phyloP scores from a whole-genome alignment of 1,140 invertebrate species.

The Pseudomyrmex gracilis region DNA sequence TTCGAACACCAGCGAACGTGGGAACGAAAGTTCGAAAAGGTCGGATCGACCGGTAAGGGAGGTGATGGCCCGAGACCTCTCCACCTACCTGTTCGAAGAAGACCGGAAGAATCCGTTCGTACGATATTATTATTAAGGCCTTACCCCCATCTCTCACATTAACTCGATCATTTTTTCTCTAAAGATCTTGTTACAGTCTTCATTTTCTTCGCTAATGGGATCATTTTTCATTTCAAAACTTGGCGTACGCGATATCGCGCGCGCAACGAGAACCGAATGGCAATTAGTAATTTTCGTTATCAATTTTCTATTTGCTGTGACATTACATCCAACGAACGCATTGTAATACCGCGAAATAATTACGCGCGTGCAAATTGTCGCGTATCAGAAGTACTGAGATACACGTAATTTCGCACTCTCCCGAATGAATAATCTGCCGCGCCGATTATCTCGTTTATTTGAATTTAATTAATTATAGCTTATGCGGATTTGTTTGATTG shows the following conservation, averaged over 20 bases:
- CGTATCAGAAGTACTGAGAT: slow-evolving; percentile 56
- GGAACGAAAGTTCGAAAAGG: slow-evolving; percentile 38
- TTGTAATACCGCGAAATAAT: slow-evolving; percentile 57
- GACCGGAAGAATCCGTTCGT: slow-evolving; percentile 18
- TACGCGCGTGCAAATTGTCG: slow-evolving; percentile 49
- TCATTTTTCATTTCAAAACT: background rate
- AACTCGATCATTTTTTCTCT: slow-evolving; percentile 4
- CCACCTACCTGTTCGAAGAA: slow-evolving; percentile 11
- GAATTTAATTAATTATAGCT: slow-evolving; percentile 74
- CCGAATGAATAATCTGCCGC: slow-evolving; percentile 68
- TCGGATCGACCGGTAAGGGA: slow-evolving; percentile 20
- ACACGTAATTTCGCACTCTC: slow-evolving; percentile 58
- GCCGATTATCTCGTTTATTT: slow-evolving; percentile 66
- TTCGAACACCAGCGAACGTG: slow-evolving; percentile 35
- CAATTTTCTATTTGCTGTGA: slow-evolving; percentile 4
- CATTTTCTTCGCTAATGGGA: background rate
- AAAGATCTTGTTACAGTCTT: background rate
- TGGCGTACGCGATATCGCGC: background rate
- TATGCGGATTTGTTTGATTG: slow-evolving; percentile 65
- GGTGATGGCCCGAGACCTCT: slow-evolving; percentile 26
- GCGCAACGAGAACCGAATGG: background rate
- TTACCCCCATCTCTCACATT: background rate
- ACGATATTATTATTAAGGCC: slow-evolving; percentile 34
- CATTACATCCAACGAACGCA: slow-evolving; percentile 11
- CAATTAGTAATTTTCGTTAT: background rate